Evolutionary conservation across 2,888 invertebrate species (phyloP).

Genomic region (Clivina fossor): DNA sequence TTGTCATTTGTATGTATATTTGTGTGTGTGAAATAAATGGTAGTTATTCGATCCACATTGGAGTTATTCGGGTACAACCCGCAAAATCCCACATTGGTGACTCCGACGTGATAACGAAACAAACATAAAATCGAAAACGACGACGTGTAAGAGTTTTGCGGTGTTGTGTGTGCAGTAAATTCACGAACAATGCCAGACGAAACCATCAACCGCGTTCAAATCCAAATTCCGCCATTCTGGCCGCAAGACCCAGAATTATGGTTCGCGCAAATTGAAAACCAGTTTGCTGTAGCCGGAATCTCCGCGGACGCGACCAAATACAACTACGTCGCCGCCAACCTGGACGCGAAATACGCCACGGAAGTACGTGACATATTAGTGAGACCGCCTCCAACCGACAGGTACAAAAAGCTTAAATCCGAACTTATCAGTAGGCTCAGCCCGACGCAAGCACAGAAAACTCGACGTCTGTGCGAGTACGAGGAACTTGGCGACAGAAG

Average conservation of each 20-base stretch:
- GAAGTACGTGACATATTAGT: conserved; percentile 28
- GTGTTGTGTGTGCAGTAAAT: neutral
- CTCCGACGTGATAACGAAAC: no score
- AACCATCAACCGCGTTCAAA: neutral
- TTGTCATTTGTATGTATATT: no score
- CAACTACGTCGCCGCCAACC: neutral
- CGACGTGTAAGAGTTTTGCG: no score
- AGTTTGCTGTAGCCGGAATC: neutral
- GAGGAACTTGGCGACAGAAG: neutral
- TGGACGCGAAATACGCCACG: conserved; percentile 16
- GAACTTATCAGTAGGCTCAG: neutral
- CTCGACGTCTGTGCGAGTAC: neutral
- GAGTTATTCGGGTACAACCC: no score
- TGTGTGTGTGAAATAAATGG: no score
- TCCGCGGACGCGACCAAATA: neutral
- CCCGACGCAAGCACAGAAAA: neutral
- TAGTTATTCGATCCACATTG: no score
- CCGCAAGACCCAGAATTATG: neutral
- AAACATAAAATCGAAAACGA: no score
- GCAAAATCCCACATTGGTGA: no score
- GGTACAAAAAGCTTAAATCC: neutral
- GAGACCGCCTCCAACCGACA: neutral
- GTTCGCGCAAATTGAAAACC: neutral
- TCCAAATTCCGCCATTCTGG: neutral
- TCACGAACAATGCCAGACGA: neutral